These are phyloP conservation scores for Cyclophora punctaria DNA, from an alignment of 2,888 invertebrate species.

Conservation along the genomic window DNA sequence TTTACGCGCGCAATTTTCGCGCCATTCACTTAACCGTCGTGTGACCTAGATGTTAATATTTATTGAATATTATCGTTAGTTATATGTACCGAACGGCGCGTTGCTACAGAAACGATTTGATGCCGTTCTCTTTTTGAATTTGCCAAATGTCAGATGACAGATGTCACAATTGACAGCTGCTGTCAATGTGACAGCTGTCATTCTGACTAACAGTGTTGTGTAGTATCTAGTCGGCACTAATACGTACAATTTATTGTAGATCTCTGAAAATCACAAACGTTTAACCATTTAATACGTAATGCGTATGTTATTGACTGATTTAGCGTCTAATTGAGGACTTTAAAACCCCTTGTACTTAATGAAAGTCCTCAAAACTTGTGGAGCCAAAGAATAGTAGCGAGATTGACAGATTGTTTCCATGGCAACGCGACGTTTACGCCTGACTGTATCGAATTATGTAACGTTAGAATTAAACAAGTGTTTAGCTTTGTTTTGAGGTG, in stretches of 20 bases:
- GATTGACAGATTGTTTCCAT: too few species aligned
- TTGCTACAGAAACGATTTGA: slow-evolving; percentile 33
- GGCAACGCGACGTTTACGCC: too few species aligned
- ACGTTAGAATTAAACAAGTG: too few species aligned
- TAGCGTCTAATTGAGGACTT: background rate
- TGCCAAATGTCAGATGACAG: too few species aligned
- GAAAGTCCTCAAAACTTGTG: background rate
- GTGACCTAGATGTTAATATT: slow-evolving; percentile 19
- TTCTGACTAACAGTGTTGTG: background rate
- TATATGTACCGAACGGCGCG: slow-evolving; percentile 12
- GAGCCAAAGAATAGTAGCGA: slow-evolving; percentile 19
- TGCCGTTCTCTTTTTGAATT: too few species aligned
- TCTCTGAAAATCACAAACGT: background rate
- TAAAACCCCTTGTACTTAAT: too few species aligned
- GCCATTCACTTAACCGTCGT: slow-evolving; percentile 1
- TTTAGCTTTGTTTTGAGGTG: too few species aligned
- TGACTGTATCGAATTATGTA: background rate
- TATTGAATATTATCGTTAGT: slow-evolving; percentile 12
- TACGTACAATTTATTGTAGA: slow-evolving; percentile 3
- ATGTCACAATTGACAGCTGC: too few species aligned
- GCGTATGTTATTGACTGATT: too few species aligned
- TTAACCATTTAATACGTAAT: too few species aligned
- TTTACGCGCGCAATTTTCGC: background rate
- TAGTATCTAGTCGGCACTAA: slow-evolving; percentile 22
- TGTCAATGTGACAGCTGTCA: too few species aligned